Conservation (phyloP, 2,888 invertebrate species). For the Lutraria lutraria region DNA sequence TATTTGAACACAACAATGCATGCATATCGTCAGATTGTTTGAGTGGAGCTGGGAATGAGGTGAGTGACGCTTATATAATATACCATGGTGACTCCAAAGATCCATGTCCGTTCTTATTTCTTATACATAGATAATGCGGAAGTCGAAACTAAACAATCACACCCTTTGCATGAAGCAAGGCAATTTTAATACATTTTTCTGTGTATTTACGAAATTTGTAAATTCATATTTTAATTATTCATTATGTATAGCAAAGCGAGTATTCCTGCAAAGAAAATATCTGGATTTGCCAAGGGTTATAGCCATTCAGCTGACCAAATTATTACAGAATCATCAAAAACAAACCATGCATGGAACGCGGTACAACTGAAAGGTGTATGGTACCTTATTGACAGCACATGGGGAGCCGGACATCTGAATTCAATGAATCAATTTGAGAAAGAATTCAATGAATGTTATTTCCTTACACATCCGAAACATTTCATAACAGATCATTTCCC, state of each 20-base stretch:
- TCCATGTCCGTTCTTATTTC: not conserved
- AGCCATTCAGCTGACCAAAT: slow-evolving; percentile 53
- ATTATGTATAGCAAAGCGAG: slow-evolving; percentile 29
- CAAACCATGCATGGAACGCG: slow-evolving; percentile 71
- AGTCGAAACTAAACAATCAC: not conserved
- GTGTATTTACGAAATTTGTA: not conserved
- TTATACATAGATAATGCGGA: not conserved
- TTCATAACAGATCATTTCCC: slow-evolving; percentile 75
- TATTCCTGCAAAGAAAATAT: slow-evolving; percentile 56
- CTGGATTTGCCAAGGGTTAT: slow-evolving; percentile 67
- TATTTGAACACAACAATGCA: too few relatives aligned
- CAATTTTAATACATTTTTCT: not conserved
- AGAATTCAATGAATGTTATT: slow-evolving; percentile 74
- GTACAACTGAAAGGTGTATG: slow-evolving; percentile 57
- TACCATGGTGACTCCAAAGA: too few relatives aligned
- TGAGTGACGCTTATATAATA: too few relatives aligned
- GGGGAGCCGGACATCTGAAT: slow-evolving; percentile 68
- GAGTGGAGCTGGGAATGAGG: too few relatives aligned
- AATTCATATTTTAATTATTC: not conserved
- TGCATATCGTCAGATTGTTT: too few relatives aligned
- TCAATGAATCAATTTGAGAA: slow-evolving; percentile 32
- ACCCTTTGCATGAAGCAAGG: not conserved
- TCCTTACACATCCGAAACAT: slow-evolving; percentile 75
- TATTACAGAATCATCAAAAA: slow-evolving; percentile 24
- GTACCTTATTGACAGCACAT: slow-evolving; percentile 66